Conservation (phyloP, 2,113 vertebrate species). For the Antechinus stuartii region DNA sequence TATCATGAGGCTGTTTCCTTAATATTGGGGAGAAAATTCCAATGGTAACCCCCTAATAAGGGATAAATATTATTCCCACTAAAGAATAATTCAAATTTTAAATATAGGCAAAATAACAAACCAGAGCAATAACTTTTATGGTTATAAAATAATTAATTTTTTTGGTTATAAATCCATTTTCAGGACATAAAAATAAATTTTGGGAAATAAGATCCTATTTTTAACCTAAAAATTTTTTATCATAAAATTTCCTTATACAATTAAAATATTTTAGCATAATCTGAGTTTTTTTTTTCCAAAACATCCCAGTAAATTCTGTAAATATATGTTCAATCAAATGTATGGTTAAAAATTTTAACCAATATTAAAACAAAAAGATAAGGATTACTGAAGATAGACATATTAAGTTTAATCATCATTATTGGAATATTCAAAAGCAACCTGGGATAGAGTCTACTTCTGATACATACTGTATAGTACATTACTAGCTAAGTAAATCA, state of each 20-base stretch:
- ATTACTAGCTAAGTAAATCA: background rate
- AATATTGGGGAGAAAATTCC: background rate
- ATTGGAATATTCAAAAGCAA: background rate
- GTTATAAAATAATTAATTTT: too few relatives aligned
- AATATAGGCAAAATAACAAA: background rate
- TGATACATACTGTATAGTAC: background rate
- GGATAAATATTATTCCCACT: constrained; percentile 5
- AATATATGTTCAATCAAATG: background rate
- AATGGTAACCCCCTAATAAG: constrained; percentile 24
- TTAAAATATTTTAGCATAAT: background rate
- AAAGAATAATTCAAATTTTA: constrained; percentile 20
- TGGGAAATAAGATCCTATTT: background rate
- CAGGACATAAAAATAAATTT: background rate
- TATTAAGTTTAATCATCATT: background rate
- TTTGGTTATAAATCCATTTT: background rate
- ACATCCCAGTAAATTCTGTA: background rate
- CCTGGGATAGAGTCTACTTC: background rate
- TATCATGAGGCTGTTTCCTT: constrained; percentile 6
- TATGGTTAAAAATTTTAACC: background rate
- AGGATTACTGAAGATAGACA: background rate
- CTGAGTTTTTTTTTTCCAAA: background rate
- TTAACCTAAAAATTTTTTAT: background rate
- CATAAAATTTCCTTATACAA: background rate
- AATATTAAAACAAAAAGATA: background rate
- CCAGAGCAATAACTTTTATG: background rate